These are phyloP conservation scores for Ictalurus punctatus DNA, from an alignment of 2,113 vertebrate species.

Conservation along the genomic window DNA sequence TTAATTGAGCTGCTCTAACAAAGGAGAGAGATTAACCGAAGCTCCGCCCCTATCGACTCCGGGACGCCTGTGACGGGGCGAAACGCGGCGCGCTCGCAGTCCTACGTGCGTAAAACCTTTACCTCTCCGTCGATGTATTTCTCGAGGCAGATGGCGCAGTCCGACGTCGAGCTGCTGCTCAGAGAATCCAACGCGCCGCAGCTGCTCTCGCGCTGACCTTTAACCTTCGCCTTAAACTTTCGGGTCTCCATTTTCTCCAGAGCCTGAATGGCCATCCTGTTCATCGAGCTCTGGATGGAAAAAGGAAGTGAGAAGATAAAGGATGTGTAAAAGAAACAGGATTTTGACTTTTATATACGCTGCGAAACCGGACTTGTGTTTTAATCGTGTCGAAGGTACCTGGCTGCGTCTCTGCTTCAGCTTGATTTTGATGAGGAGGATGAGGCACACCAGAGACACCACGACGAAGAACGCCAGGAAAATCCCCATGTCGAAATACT, in stretches of 20 bases:
- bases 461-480: constrained; percentile 98
- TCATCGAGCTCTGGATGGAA: constrained; percentile 88
- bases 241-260: constrained; percentile 98
- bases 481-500: constrained; percentile 99
- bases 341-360: too few relatives aligned
- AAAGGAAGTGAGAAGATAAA: neutral
- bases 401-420: constrained; percentile 95
- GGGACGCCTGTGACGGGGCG: neutral
- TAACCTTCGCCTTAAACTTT: constrained; percentile 95
- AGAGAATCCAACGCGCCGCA: constrained; percentile 88
- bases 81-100: neutral
- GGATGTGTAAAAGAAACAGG: neutral
- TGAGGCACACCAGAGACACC: constrained; percentile 94
- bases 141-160: constrained; percentile 99
- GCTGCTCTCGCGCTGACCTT: constrained; percentile 85
- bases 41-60: neutral
- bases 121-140: constrained; percentile 99
- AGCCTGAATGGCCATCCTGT: constrained; percentile 94
- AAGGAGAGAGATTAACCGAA: neutral
- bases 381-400: constrained; percentile 68
- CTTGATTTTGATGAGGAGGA: constrained; percentile 98
- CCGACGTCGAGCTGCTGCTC: constrained; percentile 94
- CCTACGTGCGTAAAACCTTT: neutral
- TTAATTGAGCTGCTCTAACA: neutral
- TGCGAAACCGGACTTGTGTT: neutral